Percentiles rank a stretch among this genome's conserved stretches.
These are phyloP conservation scores for Trichogramma pretiosum DNA, from an alignment of 1,140 invertebrate genomes.

Conservation along the genomic window DNA sequence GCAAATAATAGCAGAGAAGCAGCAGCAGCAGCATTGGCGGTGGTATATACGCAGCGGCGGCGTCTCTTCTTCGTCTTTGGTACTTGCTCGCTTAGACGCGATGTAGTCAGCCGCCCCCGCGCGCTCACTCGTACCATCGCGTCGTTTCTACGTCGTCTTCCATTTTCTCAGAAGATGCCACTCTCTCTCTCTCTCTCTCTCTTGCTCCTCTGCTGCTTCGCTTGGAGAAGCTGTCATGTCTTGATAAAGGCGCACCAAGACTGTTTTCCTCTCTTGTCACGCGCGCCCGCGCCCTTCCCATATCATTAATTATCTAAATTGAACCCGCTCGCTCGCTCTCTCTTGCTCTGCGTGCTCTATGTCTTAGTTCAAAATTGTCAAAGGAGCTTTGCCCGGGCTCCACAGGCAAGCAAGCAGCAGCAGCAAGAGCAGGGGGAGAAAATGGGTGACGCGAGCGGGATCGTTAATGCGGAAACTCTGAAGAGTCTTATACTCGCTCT, in stretches of 20 bases:
- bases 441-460: conserved; percentile 17
- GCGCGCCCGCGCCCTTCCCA: conserved; percentile 10
- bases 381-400: conserved; percentile 17
- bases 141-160: neutral
- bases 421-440: conserved; percentile 13
- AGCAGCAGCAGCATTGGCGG: too few relatives aligned
- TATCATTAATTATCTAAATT: conserved; percentile 33
- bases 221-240: too few relatives aligned
- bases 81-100: too few relatives aligned
- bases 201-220: too few relatives aligned
- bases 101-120: too few relatives aligned
- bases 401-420: too few relatives aligned
- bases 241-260: neutral
- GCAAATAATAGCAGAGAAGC: too few relatives aligned
- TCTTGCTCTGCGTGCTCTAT: too few relatives aligned
- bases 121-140: neutral
- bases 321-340: conserved; percentile 18
- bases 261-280: conserved; percentile 14
- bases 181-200: too few relatives aligned
- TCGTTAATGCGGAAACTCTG: conserved; percentile 19
- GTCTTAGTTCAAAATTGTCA: conserved; percentile 29
- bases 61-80: conserved; percentile 5
- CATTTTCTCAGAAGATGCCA: neutral
- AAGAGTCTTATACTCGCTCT: conserved; percentile 1
- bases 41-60: too few relatives aligned